A percentile compares a stretch with the other conserved stretches of the same genome.
Conservation (phyloP, 1,140 invertebrate genomes). For the Limonius californicus region DNA sequence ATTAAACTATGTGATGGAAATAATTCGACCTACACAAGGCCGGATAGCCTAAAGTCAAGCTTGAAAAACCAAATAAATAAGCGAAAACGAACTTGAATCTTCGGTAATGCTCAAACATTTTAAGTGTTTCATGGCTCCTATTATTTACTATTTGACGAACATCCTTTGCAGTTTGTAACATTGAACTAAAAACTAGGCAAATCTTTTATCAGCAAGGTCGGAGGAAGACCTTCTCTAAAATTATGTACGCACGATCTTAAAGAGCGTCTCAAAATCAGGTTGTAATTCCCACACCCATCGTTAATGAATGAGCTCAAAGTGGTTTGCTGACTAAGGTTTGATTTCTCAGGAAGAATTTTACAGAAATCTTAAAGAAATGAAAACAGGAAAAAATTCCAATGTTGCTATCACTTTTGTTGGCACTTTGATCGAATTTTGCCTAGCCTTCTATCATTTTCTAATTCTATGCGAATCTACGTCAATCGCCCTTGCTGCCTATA, state of each 20-base stretch:
- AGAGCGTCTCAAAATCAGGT: background rate
- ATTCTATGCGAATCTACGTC: conserved; percentile 13
- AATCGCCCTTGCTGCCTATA: conserved; percentile 15
- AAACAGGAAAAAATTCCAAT: too few species aligned
- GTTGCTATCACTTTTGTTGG: too few species aligned
- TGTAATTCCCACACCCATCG: too few species aligned
- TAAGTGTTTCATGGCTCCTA: conserved; percentile 1
- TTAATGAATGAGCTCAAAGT: too few species aligned
- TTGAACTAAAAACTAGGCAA: conserved; percentile 5
- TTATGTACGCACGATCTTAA: background rate
- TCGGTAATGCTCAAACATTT: background rate
- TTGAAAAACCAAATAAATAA: too few species aligned
- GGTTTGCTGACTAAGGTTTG: too few species aligned
- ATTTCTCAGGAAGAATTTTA: too few species aligned
- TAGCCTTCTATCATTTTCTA: conserved; percentile 1
- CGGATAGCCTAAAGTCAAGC: too few species aligned
- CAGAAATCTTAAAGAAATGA: too few species aligned
- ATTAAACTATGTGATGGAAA: too few species aligned
- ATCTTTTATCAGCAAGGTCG: conserved; percentile 2
- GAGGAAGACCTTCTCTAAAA: background rate
- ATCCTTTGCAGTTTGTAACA: background rate
- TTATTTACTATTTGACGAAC: conserved; percentile 5
- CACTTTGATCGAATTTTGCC: background rate
- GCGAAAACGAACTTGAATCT: too few species aligned
- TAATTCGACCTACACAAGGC: too few species aligned